Base-by-base conservation (phyloP, 2,797 vertebrate genomes). In the Oreonectes daqikongensis region DNA sequence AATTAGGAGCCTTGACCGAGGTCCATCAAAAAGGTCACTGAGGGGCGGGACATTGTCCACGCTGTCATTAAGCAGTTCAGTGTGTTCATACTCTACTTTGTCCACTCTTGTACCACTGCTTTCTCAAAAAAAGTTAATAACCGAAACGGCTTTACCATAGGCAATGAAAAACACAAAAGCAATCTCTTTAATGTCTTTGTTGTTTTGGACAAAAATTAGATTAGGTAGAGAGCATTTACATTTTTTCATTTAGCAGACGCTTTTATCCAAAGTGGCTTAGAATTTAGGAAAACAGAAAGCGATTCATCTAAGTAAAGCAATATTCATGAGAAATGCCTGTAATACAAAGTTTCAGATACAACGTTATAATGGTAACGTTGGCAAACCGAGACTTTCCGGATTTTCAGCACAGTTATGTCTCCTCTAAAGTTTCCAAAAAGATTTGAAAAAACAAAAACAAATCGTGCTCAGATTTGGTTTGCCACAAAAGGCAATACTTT, bases 1-100 rank as follows among this genome's bases (percentile, higher is more conserved):
- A 85, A 88, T 88, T 86, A 81, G 78, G 77, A 80, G 75, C 73
- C 46, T 64, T 77, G 80, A 77, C 55, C 50, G 12, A 69, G 46
- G 69, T 74, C 73, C 74, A 83, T 86, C 82, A 87, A 85, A 86
- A 79, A 44, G 72, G 64, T 69, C 17, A 50, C 44, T 69, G 42
- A 10, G 53, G 79, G 68, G 84, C 42, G 24, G 80, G 20, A 69
- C 77, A n/a, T 46, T 69, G 48, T 70, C 72, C 72, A 46, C 38
- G 50, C 22, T 32, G 22, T n/a, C 50, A 68, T 69, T 53, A 22
- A 28, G 20, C 32, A 73, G 60, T 57, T 67, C 7, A 46, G 48
- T 52, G 64, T 48, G 70, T 71, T 75, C 38, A 71, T 22, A 55
- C 35, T 28, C 15, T 10, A 55, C 14, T 57, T 44, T 35, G 38